These are phyloP conservation scores for Sitta carolinensis DNA, from an alignment of 2,797 vertebrate genomes.

Conservation along the genomic window DNA sequence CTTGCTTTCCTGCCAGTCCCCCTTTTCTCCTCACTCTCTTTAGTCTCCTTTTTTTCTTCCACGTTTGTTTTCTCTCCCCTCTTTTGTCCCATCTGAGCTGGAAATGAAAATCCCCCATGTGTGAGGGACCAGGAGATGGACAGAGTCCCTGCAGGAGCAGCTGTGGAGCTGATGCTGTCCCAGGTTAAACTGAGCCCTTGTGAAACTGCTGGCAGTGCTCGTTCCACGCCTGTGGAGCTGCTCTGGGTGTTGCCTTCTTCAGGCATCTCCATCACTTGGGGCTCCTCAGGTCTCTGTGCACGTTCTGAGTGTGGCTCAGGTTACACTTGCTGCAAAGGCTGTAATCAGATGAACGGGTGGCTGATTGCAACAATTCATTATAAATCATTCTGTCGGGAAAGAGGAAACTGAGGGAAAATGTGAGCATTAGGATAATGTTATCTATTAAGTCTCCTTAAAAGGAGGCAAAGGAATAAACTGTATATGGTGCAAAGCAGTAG, in stretches of 20 bases:
- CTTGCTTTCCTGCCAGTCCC: accelerated
- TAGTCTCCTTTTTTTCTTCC: neutral
- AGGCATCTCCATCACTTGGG: neutral
- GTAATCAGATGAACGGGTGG: neutral
- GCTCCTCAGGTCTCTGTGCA: neutral
- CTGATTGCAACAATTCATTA: neutral
- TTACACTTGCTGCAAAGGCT: neutral
- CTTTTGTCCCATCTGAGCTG: neutral
- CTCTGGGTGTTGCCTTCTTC: neutral
- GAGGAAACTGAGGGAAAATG: conserved; percentile 14
- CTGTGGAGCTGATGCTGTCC: neutral
- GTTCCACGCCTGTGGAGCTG: neutral
- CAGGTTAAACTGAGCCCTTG: neutral
- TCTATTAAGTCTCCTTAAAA: neutral
- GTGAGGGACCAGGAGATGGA: accelerated
- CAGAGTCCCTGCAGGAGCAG: neutral
- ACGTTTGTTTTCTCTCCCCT: accelerated
- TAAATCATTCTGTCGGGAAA: conserved; percentile 4
- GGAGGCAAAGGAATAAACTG: neutral
- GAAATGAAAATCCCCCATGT: neutral
- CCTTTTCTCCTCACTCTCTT: neutral
- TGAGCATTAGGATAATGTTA: neutral
- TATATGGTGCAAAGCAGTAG: neutral
- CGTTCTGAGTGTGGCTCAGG: neutral
- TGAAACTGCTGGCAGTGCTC: neutral